Base-by-base conservation (phyloP, 2,113 vertebrate species). In the Pseudorasbora parva region DNA sequence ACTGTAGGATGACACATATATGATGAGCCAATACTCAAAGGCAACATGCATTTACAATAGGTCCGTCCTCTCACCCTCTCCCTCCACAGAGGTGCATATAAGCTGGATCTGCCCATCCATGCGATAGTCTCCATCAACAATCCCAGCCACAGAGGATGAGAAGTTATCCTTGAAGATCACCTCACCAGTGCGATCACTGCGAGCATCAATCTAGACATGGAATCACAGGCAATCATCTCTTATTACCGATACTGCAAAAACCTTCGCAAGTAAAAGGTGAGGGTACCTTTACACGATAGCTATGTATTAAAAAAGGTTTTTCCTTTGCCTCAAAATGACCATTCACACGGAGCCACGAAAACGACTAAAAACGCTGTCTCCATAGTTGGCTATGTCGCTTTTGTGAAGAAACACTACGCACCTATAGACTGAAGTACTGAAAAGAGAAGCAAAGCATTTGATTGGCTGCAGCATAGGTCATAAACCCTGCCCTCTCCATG, bases 151-250 rank as follows among this genome's bases (percentile, higher is more conserved):
- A 0, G 97, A 96, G 5, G 97, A 95, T 62, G 95, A 93, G 88
- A 99, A 98, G 90, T 97, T 99, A 92, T 99, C 98, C 89, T 99
- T 99, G 91, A 99, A 99, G 92, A 99, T 97, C 72, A 99, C 97
- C 84, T 99, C 98, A 0, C 98, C 98, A 0, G 97, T 99, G 45
- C 97, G 95, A 88, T 99, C 98, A 77, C 95, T 99, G 27, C 97
- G 96, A 2, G 97, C 98, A 59, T 99, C 98, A 6, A 99, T 95
- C 98, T 99, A 88, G 27, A 93, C 62, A 78, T 30, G 33, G 66
- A 15, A 21, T 25, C 66, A 73, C 59, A 69, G 41, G 2, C 1
- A 27, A 45, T 23, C 6, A 0, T 45, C 1, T 51, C 43, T 30
- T 51, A 51, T 74, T 49, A 74, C 8, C 3, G 2, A 7, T 19